Evolutionary conservation across 2,888 invertebrate genomes (phyloP), one percentile per base, ranked within the genome.

Genomic region (Drosophila mulleri): DNA sequence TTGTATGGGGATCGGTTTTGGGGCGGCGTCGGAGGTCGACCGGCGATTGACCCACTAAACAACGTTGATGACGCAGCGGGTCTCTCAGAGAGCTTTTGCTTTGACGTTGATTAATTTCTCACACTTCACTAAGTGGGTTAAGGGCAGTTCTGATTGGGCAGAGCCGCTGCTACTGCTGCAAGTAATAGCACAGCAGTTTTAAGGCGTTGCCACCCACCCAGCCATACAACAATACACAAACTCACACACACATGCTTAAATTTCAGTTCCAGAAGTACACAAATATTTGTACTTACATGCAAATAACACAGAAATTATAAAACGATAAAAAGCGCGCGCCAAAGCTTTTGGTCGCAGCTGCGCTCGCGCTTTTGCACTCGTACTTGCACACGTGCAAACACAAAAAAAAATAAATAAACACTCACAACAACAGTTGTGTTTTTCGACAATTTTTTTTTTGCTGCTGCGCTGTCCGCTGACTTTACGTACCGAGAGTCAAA

Each of bases 401-500:
- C 12, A 18, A 60, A 50, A 52, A 48, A 45, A 18, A 60, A 50
- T 44, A 48, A 45, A 64, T 23, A 61, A 76, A 60, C 50, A 64
- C 44, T 42, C 63, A 57, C 54, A 67, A 57, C 54, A 67, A 69
- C 70, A 54, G 69, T 73, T 77, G 65, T 64, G 59, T 54, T 47
- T 70, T 65, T 66, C 47, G 62, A 74, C 67, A 66, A 29, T 35
- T 56, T 74, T 64, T 65, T 52, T 14, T 45, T 45, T 26, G 7
- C 50, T 76, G 58, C 53, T 69, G 67, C 75, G 61, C 56, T 59
- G 62, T 67, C 52, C 67, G 81, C 68, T 54, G 69, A 81, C 86
- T 88, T 79, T 77, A 82, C 88, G 81, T 80, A 77, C 82, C 89
- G 80, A 88, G 83, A 83, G 88, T 82, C 84, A 81, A 90, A 88